A percentile compares a stretch with the other conserved stretches of the same genome.
These are phyloP conservation scores for Labrus mixtus DNA, from an alignment of 2,113 vertebrate species.

Conservation along the genomic window DNA sequence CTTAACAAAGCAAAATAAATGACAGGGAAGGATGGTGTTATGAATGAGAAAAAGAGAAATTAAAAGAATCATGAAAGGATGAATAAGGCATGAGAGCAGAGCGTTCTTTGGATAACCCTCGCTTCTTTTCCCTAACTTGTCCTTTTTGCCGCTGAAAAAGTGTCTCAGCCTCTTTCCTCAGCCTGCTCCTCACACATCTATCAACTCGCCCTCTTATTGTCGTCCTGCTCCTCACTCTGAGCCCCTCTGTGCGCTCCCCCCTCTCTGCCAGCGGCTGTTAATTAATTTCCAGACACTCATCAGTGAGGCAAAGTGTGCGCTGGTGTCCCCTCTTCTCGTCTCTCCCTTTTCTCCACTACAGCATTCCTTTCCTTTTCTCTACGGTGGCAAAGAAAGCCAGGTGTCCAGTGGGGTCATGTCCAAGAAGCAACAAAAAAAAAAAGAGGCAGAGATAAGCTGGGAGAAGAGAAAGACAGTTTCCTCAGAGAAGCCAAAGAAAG, in stretches of 20 bases:
- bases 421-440: slow-evolving; percentile 22
- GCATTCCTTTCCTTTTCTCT: slow-evolving; percentile 52
- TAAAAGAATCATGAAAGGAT: slow-evolving; percentile 37
- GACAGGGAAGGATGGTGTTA: slow-evolving; percentile 23
- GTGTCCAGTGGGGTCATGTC: slow-evolving; percentile 70
- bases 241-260: slow-evolving; percentile 43
- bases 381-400: slow-evolving; percentile 58
- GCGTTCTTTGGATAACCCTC: slow-evolving; percentile 39
- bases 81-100: slow-evolving; percentile 37
- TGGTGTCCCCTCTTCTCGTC: slow-evolving; percentile 58
- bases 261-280: slow-evolving; percentile 54
- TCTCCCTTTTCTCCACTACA: slow-evolving; percentile 38
- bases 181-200: slow-evolving; percentile 35
- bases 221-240: slow-evolving; percentile 36
- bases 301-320: slow-evolving; percentile 67
- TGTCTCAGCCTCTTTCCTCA: slow-evolving; percentile 37
- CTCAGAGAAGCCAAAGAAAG: slow-evolving; percentile 76
- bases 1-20: background rate
- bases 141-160: slow-evolving; percentile 58
- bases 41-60: slow-evolving; percentile 21
- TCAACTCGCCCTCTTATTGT: slow-evolving; percentile 45
- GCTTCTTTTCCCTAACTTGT: slow-evolving; percentile 64
- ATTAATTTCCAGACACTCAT: slow-evolving; percentile 75
- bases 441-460: slow-evolving; percentile 44
- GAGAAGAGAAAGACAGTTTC: slow-evolving; percentile 64